Evolutionary conservation across 2,888 invertebrate species (phyloP), one percentile per base, ranked within the genome.

Genomic region (Mongoloraphidia duomilia): DNA sequence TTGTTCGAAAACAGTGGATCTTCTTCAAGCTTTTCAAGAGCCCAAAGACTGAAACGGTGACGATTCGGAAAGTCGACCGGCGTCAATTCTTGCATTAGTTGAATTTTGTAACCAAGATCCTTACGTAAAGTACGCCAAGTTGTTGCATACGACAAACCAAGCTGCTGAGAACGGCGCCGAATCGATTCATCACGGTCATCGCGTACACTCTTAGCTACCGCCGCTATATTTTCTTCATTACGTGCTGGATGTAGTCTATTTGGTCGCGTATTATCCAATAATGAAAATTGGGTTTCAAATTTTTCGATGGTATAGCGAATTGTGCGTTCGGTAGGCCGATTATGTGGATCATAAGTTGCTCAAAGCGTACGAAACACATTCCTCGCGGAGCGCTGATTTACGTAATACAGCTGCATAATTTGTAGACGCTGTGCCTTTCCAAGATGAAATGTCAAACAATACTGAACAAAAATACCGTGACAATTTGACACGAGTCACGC

Each of bases 171-270:
- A 51, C 52, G 52, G 39, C 50, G 51, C 10, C 51, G 48, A 53
- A 54, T 54, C 52, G 50, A 54, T 53, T 52, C 47, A 13, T 50
- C 47, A 42, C 50, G 49, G 41, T 54, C 50, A 41, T 53, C 49
- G 38, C 43, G 49, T 40, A 54, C 45, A 52, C 52, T 53, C 37
- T 52, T 52, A 13, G 51, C 48, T 52, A 52, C 43, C 26, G 9
- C 38, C 40, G 46, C 39, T 14, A 50, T 34, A 43, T 40, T 12
- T 45, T 45, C 17, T 45, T 38, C 44, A 46, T 2, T 39, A 34
- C 12, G 11, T 13, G 41, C 38, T 26, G 47, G 34, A 49, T 46
- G 38, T 45, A 34, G 45, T 36, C 45, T 45, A 45, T 45, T 37
- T 45, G 45, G 45, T 45, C 45, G 45, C 8, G 45, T 49, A 40